phyloP scores from a whole-genome alignment of 2,113 vertebrate species.

The Carassius carassius region DNA sequence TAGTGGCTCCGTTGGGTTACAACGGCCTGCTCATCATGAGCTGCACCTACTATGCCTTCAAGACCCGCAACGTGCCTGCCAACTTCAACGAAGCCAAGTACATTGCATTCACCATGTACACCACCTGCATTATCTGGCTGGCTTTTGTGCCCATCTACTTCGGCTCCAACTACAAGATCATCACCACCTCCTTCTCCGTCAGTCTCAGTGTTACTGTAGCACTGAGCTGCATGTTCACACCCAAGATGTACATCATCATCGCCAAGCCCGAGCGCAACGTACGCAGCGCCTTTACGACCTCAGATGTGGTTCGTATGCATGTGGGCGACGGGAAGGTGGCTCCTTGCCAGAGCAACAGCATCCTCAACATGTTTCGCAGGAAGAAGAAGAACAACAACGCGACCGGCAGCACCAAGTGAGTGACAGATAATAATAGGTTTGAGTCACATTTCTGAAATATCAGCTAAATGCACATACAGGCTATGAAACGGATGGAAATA shows the following conservation, averaged over 20 bases:
- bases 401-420: conserved; percentile 91
- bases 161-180: conserved; percentile 99
- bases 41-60: conserved; percentile 99
- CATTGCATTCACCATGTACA: conserved; percentile 99
- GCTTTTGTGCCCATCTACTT: conserved; percentile 99
- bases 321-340: conserved; percentile 93
- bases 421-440: conserved; percentile 49
- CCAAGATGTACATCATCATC: conserved; percentile 99
- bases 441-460: conserved; percentile 11
- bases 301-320: conserved; percentile 97
- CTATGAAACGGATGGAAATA: conserved; percentile 34
- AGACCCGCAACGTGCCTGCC: conserved; percentile 96
- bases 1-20: conserved; percentile 97
- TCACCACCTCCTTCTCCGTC: conserved; percentile 97
- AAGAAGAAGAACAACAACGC: conserved; percentile 93
- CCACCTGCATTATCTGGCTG: conserved; percentile 99
- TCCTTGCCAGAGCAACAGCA: conserved; percentile 87
- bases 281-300: conserved; percentile 98
- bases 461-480: conserved; percentile 20
- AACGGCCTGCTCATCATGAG: conserved; percentile 98
- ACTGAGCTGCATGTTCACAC: conserved; percentile 98
- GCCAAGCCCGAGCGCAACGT: conserved; percentile 97
- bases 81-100: conserved; percentile 99
- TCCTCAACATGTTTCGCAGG: conserved; percentile 96
- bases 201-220: conserved; percentile 98